Evolutionary conservation across 2,888 invertebrate genomes (phyloP), one percentile per base, ranked within the genome.

Genomic region (Gandaritis pyraliata): DNA sequence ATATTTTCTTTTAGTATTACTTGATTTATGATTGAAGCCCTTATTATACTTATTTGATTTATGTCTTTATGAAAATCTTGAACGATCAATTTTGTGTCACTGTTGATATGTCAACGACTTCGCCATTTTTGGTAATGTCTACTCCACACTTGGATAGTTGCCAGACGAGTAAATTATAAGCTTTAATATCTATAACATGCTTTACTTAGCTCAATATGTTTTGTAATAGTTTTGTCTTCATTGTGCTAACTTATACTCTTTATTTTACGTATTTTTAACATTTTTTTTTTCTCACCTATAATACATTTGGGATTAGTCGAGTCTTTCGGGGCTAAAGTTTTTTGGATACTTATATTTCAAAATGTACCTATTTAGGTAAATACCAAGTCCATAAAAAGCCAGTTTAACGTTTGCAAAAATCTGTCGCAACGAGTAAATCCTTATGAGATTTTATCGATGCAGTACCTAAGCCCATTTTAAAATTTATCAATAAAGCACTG

Each of bases 401-500:
- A 15, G 5, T 7, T 12, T 15, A 30, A 12, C 12, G 38, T 23
- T 50, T n/a, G 15, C 49, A 54, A 13, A 36, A 48, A 46, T 50
- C 43, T 38, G 12, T 33, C 36, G 46, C 57, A 61, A 66, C 61
- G 57, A 67, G 65, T 69, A 64, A 67, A 64, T 68, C 62, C 62
- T 41, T 61, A 54, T 36, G 53, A 41, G 55, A 61, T 62, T 59
- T 60, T 54, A 62, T 66, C 49, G 48, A 60, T 57, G 43, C 30
- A 45, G 41, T 48, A 61, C 11, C 15, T 15, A 58, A 54, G 45
- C 61, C 54, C 58, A 61, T 58, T 67, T 64, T 59, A 45, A 60
- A 66, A 67, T 67, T 57, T 61, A 66, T 68, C 64, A 69, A 68
- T 68, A 60, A 65, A 67, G 63, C 47, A 51, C 68, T 63, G 72